These are phyloP conservation scores for Myioborus melanocephalus DNA, from an alignment of 2,797 vertebrate genomes.

Conservation along the genomic window DNA sequence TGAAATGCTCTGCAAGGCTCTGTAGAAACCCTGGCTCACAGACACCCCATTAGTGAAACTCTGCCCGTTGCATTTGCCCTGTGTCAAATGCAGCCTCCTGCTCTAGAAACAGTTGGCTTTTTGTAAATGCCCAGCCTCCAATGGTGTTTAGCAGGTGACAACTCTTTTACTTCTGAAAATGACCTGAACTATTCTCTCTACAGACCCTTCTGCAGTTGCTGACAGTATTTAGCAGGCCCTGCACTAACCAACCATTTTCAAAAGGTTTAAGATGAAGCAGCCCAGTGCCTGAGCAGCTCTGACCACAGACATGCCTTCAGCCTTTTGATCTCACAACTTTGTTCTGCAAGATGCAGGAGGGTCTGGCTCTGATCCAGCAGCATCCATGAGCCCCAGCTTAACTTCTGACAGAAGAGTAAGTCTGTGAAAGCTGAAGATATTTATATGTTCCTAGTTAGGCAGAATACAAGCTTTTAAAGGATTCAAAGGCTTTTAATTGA, in stretches of 20 bases:
- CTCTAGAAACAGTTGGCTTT: background rate
- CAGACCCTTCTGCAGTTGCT: background rate
- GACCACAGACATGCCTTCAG: background rate
- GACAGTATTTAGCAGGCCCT: background rate
- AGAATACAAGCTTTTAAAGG: slow-evolving; percentile 6
- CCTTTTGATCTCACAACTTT: background rate
- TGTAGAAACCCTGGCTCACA: background rate
- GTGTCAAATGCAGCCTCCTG: background rate
- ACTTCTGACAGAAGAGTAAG: background rate
- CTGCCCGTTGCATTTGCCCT: background rate
- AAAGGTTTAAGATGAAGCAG: background rate
- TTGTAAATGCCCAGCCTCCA: background rate
- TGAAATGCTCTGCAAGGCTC: background rate
- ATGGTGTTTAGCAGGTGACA: background rate
- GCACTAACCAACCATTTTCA: background rate
- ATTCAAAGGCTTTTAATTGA: slow-evolving; percentile 34
- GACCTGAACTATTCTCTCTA: background rate
- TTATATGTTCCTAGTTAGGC: background rate
- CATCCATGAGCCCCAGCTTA: background rate
- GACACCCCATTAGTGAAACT: background rate
- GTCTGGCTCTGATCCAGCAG: background rate
- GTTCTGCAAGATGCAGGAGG: background rate
- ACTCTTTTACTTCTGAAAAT: background rate
- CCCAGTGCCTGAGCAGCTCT: background rate
- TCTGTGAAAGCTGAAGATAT: slow-evolving; percentile 3